phyloP scores from a whole-genome alignment of 1,140 invertebrate genomes.

The Mylabris phalerata region DNA sequence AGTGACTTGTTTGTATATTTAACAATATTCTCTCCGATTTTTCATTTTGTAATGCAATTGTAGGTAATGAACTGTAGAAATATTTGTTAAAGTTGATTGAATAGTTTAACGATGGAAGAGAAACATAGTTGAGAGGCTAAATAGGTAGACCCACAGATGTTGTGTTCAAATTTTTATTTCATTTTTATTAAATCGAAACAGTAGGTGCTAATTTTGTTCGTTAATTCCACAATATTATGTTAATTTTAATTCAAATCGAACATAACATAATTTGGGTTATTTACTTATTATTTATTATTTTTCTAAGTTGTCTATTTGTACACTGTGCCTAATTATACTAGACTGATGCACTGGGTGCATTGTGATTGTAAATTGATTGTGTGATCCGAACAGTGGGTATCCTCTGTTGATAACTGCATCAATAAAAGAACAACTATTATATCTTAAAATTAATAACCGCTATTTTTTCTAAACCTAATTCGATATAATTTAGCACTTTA shows the following conservation, averaged over 20 bases:
- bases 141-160: slow-evolving; percentile 20
- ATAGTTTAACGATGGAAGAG: slow-evolving; percentile 32
- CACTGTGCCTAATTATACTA: slow-evolving; percentile 39
- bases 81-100: slow-evolving; percentile 34
- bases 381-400: slow-evolving; percentile 41
- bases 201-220: too few species aligned
- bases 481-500: too few species aligned
- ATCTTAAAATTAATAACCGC: not conserved
- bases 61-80: slow-evolving; percentile 30
- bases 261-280: not conserved
- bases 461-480: too few species aligned
- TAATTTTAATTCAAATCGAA: too few species aligned
- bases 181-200: too few species aligned
- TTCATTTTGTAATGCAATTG: slow-evolving; percentile 32
- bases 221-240: not conserved
- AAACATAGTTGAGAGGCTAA: slow-evolving; percentile 12
- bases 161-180: slow-evolving; percentile 23
- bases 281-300: slow-evolving; percentile 8
- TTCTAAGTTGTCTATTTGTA: slow-evolving; percentile 29
- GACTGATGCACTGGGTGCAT: slow-evolving; percentile 32
- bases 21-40: slow-evolving; percentile 28
- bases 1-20: slow-evolving; percentile 32
- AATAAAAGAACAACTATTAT: slow-evolving; percentile 34
- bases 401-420: slow-evolving; percentile 36
- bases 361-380: slow-evolving; percentile 30